Percentiles rank a stretch among this genome's conserved stretches.
Conservation (phyloP, 1,140 invertebrate species). For the Muscidifurax raptorellus region DNA sequence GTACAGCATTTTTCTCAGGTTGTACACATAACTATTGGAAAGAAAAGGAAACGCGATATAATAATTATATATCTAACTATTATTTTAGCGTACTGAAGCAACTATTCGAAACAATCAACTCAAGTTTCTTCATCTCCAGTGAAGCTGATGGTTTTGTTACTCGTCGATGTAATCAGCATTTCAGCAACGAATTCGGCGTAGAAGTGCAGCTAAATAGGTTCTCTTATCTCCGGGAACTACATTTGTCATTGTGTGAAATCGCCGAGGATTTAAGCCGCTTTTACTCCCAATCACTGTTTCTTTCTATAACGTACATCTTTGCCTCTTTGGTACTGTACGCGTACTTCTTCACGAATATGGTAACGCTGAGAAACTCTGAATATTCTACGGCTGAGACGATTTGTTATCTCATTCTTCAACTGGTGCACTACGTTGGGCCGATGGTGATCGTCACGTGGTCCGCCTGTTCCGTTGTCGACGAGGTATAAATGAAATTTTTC, state of each 20-base stretch:
- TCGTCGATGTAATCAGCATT: neutral
- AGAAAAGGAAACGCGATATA: no score
- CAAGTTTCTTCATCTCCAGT: neutral
- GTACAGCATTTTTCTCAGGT: neutral
- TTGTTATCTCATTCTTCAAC: neutral
- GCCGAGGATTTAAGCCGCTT: neutral
- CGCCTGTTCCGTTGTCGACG: neutral
- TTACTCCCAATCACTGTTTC: neutral
- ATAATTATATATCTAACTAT: neutral
- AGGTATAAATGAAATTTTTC: neutral
- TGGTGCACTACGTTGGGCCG: neutral
- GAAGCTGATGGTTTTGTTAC: neutral
- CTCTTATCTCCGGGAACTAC: neutral
- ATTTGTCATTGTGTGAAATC: neutral
- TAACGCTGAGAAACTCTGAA: neutral
- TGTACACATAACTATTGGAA: neutral
- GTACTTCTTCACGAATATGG: neutral
- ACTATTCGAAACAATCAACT: neutral
- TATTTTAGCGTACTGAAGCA: neutral
- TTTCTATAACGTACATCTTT: neutral
- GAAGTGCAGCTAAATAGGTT: neutral
- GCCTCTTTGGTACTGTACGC: neutral
- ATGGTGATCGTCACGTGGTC: neutral
- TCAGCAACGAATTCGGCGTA: no score
- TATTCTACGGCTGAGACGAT: neutral